Conservation (phyloP, 2,113 vertebrate species). For the Procavia capensis region DNA sequence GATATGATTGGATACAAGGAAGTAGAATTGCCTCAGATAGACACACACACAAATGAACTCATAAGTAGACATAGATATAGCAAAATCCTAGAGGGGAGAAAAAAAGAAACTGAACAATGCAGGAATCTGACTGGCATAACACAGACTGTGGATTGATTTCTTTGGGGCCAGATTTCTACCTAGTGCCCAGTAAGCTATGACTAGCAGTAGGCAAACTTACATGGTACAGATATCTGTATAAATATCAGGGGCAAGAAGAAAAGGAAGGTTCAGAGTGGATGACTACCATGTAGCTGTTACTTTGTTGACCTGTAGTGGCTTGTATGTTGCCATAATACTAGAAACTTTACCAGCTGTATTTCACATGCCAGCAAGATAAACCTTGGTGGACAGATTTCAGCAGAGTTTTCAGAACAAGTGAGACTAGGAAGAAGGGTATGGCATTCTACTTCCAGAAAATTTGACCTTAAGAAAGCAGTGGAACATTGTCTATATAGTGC, state of each 20-base stretch:
- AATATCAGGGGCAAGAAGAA: not conserved
- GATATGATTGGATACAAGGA: not conserved
- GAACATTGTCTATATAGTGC: too few relatives aligned
- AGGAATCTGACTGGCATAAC: not conserved
- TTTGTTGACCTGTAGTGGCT: too few relatives aligned
- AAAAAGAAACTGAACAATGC: not conserved
- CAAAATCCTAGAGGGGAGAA: constrained; percentile 15
- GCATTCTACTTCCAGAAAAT: too few relatives aligned
- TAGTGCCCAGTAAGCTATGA: not conserved
- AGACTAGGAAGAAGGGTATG: too few relatives aligned
- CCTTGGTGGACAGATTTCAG: too few relatives aligned
- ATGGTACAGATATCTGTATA: not conserved
- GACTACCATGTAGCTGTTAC: too few relatives aligned
- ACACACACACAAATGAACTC: not conserved
- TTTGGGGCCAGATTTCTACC: not conserved
- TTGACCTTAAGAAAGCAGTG: too few relatives aligned
- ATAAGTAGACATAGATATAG: not conserved
- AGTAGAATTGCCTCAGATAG: not conserved
- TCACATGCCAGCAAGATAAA: too few relatives aligned
- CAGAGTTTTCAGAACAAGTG: too few relatives aligned
- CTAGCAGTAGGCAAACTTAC: not conserved
- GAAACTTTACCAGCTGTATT: too few relatives aligned
- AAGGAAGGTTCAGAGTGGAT: not conserved
- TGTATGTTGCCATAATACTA: too few relatives aligned
- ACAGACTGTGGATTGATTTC: not conserved